A percentile compares a stretch with the other conserved stretches of the same genome.
These are phyloP conservation scores for Melanitta fusca DNA, from an alignment of 2,797 vertebrate genomes.

Conservation along the genomic window DNA sequence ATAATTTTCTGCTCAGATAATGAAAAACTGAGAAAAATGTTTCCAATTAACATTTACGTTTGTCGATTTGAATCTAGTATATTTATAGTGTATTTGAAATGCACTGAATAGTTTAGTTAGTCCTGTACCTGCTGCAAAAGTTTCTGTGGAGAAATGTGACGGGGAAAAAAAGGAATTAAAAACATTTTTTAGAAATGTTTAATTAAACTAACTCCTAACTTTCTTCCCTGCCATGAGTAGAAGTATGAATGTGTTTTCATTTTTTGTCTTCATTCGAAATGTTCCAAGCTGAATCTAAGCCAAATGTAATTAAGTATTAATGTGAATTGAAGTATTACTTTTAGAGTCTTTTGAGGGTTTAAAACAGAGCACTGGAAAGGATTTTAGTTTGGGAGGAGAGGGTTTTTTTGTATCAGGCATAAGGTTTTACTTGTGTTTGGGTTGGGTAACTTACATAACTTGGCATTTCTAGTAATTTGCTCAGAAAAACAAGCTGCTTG, in stretches of 20 bases:
- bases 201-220: not conserved
- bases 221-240: not conserved
- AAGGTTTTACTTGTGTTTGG: not conserved
- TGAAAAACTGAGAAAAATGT: conserved; percentile 56
- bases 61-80: not conserved
- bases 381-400: not conserved
- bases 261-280: not conserved
- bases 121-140: not conserved
- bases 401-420: not conserved
- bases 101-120: not conserved
- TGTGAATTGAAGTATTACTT: conserved; percentile 34
- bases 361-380: not conserved
- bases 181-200: not conserved
- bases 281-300: conserved; percentile 5
- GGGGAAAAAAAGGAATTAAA: not conserved
- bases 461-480: not conserved
- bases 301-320: conserved; percentile 54
- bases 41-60: conserved; percentile 67
- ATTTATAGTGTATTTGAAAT: not conserved
- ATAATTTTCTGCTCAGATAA: conserved; percentile 60
- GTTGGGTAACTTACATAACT: not conserved
- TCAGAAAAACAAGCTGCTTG: too few relatives aligned
- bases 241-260: conserved; percentile 30
- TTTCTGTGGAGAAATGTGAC: not conserved
- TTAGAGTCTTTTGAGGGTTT: not conserved